Evolutionary conservation across 1,140 invertebrate genomes (phyloP).

Genomic region (Lineus longissimus): DNA sequence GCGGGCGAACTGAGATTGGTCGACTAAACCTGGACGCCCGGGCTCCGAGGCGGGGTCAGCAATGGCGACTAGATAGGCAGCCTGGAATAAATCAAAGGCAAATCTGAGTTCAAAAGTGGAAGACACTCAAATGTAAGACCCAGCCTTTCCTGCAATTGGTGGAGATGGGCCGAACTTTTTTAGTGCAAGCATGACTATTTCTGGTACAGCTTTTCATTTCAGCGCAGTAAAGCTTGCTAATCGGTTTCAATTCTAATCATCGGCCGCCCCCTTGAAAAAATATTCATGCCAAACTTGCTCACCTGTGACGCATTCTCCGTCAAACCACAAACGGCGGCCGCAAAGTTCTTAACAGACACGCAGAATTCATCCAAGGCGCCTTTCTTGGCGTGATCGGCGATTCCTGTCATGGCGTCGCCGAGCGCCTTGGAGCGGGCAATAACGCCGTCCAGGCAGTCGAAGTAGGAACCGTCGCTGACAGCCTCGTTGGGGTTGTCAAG

Average conservation of each 20-base stretch:
- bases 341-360: slow-evolving; percentile 78
- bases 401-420: slow-evolving; percentile 63
- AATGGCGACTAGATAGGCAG: slow-evolving; percentile 89
- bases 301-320: slow-evolving; percentile 82
- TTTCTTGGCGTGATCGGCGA: slow-evolving; percentile 85
- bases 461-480: slow-evolving; percentile 83
- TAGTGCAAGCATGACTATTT: no score
- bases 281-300: no score
- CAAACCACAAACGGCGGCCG: slow-evolving; percentile 82
- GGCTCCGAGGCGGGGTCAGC: slow-evolving; percentile 86
- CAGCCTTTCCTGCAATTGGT: no score
- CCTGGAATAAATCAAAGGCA: slow-evolving; percentile 60
- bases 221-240: no score
- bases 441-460: slow-evolving; percentile 88
- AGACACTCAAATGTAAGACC: no score
- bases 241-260: no score
- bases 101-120: no score
- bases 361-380: slow-evolving; percentile 83
- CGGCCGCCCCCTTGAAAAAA: no score
- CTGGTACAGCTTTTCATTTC: no score
- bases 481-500: slow-evolving; percentile 84
- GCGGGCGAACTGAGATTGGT: slow-evolving; percentile 82
- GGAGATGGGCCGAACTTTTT: no score
- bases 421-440: slow-evolving; percentile 83
- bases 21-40: slow-evolving; percentile 85